Conservation (phyloP, 2,113 vertebrate species). For the Halichoerus grypus region DNA sequence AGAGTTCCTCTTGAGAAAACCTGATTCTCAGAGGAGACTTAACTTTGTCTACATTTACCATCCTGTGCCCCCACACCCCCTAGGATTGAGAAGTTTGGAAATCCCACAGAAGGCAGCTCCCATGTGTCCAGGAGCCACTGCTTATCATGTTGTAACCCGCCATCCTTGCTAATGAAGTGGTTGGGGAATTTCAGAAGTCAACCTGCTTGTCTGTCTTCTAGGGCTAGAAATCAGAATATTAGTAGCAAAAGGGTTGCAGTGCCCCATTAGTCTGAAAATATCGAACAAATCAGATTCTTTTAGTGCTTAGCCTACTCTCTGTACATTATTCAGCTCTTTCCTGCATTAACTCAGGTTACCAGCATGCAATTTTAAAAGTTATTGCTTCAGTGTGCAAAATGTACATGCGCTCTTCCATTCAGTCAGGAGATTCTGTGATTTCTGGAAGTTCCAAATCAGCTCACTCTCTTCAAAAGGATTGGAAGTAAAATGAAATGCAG, state of each 20-base stretch:
- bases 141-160: constrained; percentile 70
- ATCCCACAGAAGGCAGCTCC: constrained; percentile 71
- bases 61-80: background rate
- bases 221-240: constrained; percentile 69
- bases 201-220: constrained; percentile 51
- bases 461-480: background rate
- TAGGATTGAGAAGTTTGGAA: constrained; percentile 63
- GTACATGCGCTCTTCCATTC: background rate
- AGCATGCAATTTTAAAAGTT: background rate
- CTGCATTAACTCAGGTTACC: background rate
- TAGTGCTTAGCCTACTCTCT: background rate
- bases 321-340: background rate
- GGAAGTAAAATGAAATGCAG: constrained; percentile 67
- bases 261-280: constrained; percentile 73
- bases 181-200: constrained; percentile 75
- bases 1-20: constrained; percentile 51
- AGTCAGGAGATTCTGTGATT: constrained; percentile 46
- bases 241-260: constrained; percentile 70
- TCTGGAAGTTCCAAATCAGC: constrained; percentile 57
- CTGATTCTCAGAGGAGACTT: constrained; percentile 50
- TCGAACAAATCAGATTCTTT: constrained; percentile 22
- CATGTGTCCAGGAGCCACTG: constrained; percentile 13
- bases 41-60: constrained; percentile 6
- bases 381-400: background rate
- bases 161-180: constrained; percentile 74